Percentiles rank a stretch among this genome's conserved stretches.
These are phyloP conservation scores for Agrotis puta DNA, from an alignment of 2,888 invertebrate genomes.

Conservation along the genomic window DNA sequence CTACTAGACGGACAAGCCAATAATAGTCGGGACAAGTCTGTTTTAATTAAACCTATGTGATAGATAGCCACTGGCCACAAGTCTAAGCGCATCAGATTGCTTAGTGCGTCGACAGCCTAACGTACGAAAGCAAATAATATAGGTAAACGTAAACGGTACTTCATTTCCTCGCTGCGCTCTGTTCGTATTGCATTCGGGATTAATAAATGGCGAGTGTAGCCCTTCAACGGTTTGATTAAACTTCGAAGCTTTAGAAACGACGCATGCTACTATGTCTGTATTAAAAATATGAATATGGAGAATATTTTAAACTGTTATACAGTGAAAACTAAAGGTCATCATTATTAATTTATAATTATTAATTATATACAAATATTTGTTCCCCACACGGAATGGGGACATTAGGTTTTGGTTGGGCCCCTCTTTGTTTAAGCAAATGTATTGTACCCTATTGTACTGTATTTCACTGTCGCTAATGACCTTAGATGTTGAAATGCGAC, in stretches of 20 bases:
- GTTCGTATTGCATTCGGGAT: conserved; percentile 56
- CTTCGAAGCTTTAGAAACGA: conserved; percentile 26
- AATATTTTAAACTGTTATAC: background rate
- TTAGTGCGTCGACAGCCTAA: conserved; percentile 23
- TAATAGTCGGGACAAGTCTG: background rate
- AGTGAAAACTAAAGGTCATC: background rate
- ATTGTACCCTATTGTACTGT: no score
- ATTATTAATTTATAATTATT: no score
- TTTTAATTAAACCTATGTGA: conserved; percentile 17
- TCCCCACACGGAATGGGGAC: no score
- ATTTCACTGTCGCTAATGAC: no score
- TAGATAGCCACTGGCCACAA: conserved; percentile 2
- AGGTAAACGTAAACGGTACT: conserved; percentile 62
- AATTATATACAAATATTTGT: no score
- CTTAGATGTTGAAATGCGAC: no score
- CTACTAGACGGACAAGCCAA: background rate
- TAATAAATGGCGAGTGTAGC: conserved; percentile 36
- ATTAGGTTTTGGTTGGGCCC: no score
- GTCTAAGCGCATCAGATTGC: conserved; percentile 10
- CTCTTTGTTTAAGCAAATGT: no score
- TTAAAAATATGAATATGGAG: background rate
- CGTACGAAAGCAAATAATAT: conserved; percentile 55
- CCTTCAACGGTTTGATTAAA: conserved; percentile 39
- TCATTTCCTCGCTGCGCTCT: conserved; percentile 72
- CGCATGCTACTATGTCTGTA: background rate